Conservation (phyloP, 2,888 invertebrate species). For the Cryptocephalus moraei region DNA sequence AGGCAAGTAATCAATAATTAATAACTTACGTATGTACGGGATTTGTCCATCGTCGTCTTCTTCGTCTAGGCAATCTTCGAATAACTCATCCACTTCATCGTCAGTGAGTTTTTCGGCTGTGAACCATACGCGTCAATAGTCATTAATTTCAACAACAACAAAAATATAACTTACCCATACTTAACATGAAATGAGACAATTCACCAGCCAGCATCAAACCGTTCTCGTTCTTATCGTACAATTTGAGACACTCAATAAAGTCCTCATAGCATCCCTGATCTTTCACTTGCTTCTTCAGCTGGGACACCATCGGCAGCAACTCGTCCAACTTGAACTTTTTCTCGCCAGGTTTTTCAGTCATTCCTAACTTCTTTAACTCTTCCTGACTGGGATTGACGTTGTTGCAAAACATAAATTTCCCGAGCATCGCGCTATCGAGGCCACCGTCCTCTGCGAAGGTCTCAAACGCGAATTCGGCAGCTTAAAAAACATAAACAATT, state of each 20-base stretch:
- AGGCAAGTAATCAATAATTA: neutral
- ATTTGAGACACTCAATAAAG: conserved; percentile 98
- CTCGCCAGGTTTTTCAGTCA: conserved; percentile 70
- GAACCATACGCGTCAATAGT: neutral
- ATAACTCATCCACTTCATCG: conserved; percentile 63
- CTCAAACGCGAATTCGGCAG: conserved; percentile 28
- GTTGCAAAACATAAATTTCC: conserved; percentile 82
- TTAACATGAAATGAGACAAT: conserved; percentile 85
- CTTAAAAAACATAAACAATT: conserved; percentile 16
- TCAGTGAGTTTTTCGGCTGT: conserved; percentile 76
- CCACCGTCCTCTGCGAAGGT: conserved; percentile 61
- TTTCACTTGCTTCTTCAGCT: conserved; percentile 75
- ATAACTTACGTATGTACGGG: conserved; percentile 80
- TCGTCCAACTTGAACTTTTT: conserved; percentile 89
- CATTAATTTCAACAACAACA: neutral
- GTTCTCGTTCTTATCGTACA: conserved; percentile 97
- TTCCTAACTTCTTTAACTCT: conserved; percentile 84
- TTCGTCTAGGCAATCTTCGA: conserved; percentile 78
- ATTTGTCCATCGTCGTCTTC: conserved; percentile 92
- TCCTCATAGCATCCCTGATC: conserved; percentile 97
- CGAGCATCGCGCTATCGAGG: conserved; percentile 82
- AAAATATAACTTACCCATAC: conserved; percentile 60
- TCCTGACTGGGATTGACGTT: conserved; percentile 91
- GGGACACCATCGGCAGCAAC: conserved; percentile 91
- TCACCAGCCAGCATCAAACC: conserved; percentile 93